Conservation (phyloP, 2,113 vertebrate species). For the Fregetta grallaria region DNA sequence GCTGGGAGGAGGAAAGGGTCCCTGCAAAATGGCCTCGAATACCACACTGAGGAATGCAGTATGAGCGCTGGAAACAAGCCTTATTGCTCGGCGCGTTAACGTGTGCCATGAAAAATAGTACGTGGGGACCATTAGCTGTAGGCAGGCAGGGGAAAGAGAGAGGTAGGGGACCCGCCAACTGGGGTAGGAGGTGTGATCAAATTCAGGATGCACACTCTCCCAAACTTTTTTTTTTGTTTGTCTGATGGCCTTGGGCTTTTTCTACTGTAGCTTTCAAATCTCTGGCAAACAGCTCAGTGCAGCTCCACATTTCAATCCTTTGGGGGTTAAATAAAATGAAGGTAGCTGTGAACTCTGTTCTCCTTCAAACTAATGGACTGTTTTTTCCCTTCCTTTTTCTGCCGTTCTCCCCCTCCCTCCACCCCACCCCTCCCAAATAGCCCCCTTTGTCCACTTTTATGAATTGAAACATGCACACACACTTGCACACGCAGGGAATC, state of each 20-base stretch:
- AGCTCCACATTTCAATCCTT: conserved; percentile 71
- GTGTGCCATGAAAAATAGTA: accelerated
- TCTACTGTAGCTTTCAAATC: conserved; percentile 65
- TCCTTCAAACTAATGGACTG: conserved; percentile 79
- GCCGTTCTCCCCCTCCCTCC: neutral
- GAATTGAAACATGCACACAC: conserved; percentile 84
- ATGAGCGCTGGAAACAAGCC: neutral
- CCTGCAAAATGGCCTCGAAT: neutral
- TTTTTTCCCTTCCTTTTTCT: conserved; percentile 35
- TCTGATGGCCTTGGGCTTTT: conserved; percentile 70
- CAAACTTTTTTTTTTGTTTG: conserved; percentile 65
- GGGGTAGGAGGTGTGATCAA: neutral
- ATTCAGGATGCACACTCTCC: conserved; percentile 33
- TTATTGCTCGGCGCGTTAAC: accelerated
- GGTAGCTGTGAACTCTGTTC: conserved; percentile 78
- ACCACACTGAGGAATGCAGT: neutral
- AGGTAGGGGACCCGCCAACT: neutral
- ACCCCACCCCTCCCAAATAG: conserved; percentile 47
- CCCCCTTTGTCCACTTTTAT: conserved; percentile 84
- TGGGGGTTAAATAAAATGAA: conserved; percentile 76
- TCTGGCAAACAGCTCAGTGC: conserved; percentile 59
- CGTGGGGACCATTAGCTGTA: neutral
- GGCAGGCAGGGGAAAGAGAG: neutral
- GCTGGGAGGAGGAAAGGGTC: neutral
- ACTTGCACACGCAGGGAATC: conserved; percentile 79